Evolutionary conservation across 2,888 invertebrate species (phyloP).

Genomic region (Parasteatoda lunata): DNA sequence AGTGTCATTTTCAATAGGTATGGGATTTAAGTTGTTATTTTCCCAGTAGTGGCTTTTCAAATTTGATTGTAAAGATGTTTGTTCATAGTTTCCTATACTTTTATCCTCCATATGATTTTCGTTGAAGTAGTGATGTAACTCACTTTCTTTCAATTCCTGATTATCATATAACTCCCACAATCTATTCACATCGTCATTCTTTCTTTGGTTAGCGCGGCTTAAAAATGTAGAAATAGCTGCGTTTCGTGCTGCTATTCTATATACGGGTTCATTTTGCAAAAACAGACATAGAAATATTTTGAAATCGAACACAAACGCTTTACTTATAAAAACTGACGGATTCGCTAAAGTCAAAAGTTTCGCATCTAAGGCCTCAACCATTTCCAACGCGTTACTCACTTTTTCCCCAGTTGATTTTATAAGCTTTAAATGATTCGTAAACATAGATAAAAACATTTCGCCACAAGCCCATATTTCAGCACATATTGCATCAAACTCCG

Average conservation of each 20-base stretch:
- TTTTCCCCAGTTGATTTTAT: neutral
- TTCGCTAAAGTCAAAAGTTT: constrained; percentile 21
- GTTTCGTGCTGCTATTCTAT: constrained; percentile 11
- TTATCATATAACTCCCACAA: neutral
- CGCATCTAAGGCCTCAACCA: neutral
- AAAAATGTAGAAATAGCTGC: constrained; percentile 28
- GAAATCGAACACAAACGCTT: neutral
- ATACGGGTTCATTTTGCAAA: constrained; percentile 19
- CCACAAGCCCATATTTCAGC: constrained; percentile 61
- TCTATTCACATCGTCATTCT: neutral
- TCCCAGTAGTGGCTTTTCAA: too few species aligned
- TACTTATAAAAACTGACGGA: neutral
- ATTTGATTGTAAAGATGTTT: too few species aligned
- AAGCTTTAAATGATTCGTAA: constrained; percentile 23
- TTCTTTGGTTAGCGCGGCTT: too few species aligned
- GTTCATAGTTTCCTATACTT: too few species aligned
- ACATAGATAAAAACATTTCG: constrained; percentile 38
- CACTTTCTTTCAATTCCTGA: neutral
- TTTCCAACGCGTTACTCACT: neutral
- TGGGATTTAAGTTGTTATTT: too few species aligned
- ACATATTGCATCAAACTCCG: constrained; percentile 15
- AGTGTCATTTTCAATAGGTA: too few species aligned
- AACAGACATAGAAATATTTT: constrained; percentile 30
- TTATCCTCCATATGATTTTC: too few species aligned
- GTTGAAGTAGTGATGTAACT: too few species aligned